Evolutionary conservation across 2,797 vertebrate genomes (phyloP), one percentile per base, ranked within the genome.

Genomic region (Thamnophis elegans): DNA sequence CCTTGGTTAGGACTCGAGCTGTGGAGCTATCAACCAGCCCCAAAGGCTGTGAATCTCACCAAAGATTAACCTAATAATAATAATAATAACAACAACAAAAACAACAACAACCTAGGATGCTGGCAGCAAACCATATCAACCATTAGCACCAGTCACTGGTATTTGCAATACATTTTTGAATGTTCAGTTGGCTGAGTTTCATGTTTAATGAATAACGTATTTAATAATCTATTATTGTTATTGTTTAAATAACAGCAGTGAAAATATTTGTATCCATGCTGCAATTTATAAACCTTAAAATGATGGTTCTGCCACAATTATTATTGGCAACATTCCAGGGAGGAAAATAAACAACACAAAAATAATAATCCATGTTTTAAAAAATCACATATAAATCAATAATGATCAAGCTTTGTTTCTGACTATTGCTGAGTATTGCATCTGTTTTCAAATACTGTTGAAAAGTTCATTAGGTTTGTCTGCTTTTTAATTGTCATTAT

Each of bases 401-500:
- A 51, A 16, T 51, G 89, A 1, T 82, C 20, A n/a, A 42, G 58
- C 22, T 90, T 9, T 60, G 28, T 78, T 60, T 53, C 65, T 85
- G 59, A 25, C 9, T 18, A 78, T 92, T 51, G 73, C 91, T 94
- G 26, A 89, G 91, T 93, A 92, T 68, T 56, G 93, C 56, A 68
- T 85, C 2, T 0, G 0, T 65, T 11, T 68, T 0, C 88, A 59
- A 88, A 94, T 78, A n/a, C 89, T 93, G 91, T 82, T 87, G 92
- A 85, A 60, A 93, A 95, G 94, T 65, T 32, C 91, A 20, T 54
- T 60, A 87, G 88, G 47, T n/a, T 16, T 85, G 82, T 94, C 89
- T 0, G 5, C 87, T 92, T 93, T 93, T 92, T 93, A 51, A 55
- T 88, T 96, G 87, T 92, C 90, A 86, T 95, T 85, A 12, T 89